A percentile compares a stretch with the other conserved stretches of the same genome.
phyloP scores from a whole-genome alignment of 1,140 invertebrate species.

The Marisa cornuarietis region DNA sequence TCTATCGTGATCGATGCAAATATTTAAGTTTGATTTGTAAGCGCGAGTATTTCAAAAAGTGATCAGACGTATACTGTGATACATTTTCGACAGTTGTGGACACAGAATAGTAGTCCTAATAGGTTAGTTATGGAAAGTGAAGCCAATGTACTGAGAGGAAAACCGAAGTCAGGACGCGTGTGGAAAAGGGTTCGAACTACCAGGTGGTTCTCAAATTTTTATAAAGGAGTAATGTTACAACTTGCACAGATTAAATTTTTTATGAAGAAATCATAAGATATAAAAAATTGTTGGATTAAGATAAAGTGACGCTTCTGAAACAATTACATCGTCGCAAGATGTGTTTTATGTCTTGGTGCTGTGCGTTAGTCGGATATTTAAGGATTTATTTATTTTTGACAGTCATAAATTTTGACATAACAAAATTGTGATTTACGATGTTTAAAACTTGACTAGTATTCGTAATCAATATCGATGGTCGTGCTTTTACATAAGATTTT shows the following conservation, averaged over 20 bases:
- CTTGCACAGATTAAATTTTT: not conserved
- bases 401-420: not conserved
- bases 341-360: not conserved
- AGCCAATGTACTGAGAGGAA: slow-evolving; percentile 32
- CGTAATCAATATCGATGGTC: not conserved
- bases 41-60: too few relatives aligned
- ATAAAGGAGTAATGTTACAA: not conserved
- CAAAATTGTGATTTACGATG: not conserved
- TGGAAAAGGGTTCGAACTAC: slow-evolving; percentile 38
- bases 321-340: not conserved
- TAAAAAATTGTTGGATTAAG: not conserved
- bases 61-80: too few relatives aligned
- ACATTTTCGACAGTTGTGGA: too few relatives aligned
- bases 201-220: slow-evolving; percentile 12
- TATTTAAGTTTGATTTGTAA: too few relatives aligned
- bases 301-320: not conserved
- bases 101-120: too few relatives aligned
- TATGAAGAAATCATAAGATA: not conserved
- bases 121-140: not conserved
- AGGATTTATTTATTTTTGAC: not conserved
- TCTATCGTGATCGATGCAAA: too few relatives aligned
- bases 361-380: not conserved
- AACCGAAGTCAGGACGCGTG: slow-evolving; percentile 42
- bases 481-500: slow-evolving; percentile 29
- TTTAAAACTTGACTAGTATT: slow-evolving; percentile 1